Evolutionary conservation across 2,888 invertebrate genomes (phyloP).

Genomic region (Drosophila setosimentum): DNA sequence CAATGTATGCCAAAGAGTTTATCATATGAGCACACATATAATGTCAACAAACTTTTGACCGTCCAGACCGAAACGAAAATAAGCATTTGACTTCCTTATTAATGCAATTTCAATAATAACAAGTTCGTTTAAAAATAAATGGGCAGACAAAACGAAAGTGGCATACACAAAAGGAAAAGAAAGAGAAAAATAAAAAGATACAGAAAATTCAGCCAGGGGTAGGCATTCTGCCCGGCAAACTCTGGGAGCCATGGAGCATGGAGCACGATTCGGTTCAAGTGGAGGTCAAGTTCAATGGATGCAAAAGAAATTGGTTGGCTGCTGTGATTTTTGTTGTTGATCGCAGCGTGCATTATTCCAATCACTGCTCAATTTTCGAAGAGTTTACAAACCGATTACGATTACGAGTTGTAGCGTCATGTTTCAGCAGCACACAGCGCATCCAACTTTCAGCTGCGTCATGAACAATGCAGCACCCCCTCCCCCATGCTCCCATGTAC

Average conservation of each 20-base stretch:
- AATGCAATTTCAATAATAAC: slow-evolving; percentile 74
- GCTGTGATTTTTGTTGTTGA: neutral
- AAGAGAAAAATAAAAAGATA: neutral
- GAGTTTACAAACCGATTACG: slow-evolving; percentile 18
- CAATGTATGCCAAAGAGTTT: slow-evolving; percentile 23
- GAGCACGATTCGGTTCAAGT: slow-evolving; percentile 38
- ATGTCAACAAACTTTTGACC: slow-evolving; percentile 26
- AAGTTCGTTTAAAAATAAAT: slow-evolving; percentile 58
- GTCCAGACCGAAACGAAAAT: slow-evolving; percentile 67
- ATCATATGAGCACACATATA: neutral
- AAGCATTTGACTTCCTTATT: slow-evolving; percentile 78
- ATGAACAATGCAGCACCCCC: slow-evolving; percentile 48
- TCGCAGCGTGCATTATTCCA: slow-evolving; percentile 48
- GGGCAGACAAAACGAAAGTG: slow-evolving; percentile 67
- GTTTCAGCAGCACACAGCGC: slow-evolving; percentile 12
- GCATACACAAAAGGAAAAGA: slow-evolving; percentile 2
- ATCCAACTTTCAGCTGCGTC: slow-evolving; percentile 44
- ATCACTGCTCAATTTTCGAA: slow-evolving; percentile 36
- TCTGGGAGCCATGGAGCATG: slow-evolving; percentile 1
- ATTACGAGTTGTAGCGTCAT: slow-evolving; percentile 59
- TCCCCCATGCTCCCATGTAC: neutral
- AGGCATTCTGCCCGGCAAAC: neutral
- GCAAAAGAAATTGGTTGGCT: slow-evolving; percentile 23
- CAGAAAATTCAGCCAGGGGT: neutral
- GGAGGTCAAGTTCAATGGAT: slow-evolving; percentile 53